Base-by-base conservation (phyloP, 2,888 invertebrate species). In the Hydropsyche betteni region DNA sequence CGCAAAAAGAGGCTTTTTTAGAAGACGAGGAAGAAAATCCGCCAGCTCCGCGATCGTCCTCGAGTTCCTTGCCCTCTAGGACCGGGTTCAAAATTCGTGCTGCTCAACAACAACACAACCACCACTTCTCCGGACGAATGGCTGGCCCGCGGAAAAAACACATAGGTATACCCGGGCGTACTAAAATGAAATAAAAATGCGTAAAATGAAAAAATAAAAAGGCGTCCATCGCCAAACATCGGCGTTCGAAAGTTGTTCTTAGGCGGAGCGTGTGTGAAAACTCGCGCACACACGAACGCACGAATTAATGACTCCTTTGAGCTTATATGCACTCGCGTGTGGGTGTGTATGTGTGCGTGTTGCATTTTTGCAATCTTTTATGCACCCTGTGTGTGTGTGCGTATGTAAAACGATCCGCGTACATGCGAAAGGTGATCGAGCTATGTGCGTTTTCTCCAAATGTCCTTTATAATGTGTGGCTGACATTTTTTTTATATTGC, bases 211-310 rank as follows among this genome's bases (percentile, higher is more conserved):
- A 44, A 71, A 75, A 75, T 68, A 44, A 44, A 44, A 44, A 44
- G 68, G 75, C 77, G 75, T 72, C 77, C 77, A 77, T 75, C 74
- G 77, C 77, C 77, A 77, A 77, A 77, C 75, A 75, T 77, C 75
- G 75, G 74, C 64, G 53, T 74, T 76, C 78, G 78, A 78, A 78
- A 78, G 78, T 78, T 78, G 78, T 52, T 76, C 74, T 70, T 74
- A 55, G 76, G 58, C 58, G 24, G 38, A 55, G 58, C 44, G 44
- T 61, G 61, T 58, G 58, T 58, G 36, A 72, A 72, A 72, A 72
- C 36, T 72, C 74, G 72, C 78, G 71, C 78, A 72, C 71, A 64
- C 51, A 69, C 61, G 5, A 7, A n/a, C 55, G 55, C n/a, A 55
- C 6, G 16, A 16, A n/a, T 55, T 44, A 44, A 44, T 44, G 44